phyloP scores from a whole-genome alignment of 2,113 vertebrate species.

The Perognathus longimembris region DNA sequence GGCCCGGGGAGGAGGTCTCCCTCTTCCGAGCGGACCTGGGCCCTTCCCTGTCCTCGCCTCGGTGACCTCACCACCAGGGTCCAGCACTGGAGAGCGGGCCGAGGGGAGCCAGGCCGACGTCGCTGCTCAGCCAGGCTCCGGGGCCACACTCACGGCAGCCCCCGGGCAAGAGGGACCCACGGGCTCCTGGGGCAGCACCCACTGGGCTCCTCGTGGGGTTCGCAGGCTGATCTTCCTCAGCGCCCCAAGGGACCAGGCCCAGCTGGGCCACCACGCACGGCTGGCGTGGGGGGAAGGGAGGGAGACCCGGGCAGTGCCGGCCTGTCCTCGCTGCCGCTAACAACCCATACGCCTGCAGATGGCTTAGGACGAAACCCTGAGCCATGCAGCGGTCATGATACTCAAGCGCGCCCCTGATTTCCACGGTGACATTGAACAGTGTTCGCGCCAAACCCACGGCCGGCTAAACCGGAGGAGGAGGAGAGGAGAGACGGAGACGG shows the following conservation, averaged over 20 bases:
- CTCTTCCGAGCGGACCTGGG: background rate
- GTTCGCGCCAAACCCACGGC: background rate
- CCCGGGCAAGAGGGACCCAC: background rate
- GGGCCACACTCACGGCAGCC: background rate
- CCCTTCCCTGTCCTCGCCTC: background rate
- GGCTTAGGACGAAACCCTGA: too few relatives aligned
- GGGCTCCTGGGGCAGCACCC: background rate
- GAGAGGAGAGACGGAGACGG: background rate
- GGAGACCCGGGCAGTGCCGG: background rate
- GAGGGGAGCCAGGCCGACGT: accelerated
- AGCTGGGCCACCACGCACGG: background rate
- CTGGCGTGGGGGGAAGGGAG: background rate
- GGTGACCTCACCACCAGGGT: background rate
- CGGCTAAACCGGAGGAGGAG: background rate
- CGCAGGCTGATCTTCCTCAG: background rate
- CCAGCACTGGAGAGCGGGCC: background rate
- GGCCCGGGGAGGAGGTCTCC: accelerated
- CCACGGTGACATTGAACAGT: background rate
- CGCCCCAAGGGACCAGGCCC: background rate
- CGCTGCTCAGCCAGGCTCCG: background rate
- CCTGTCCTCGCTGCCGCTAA: background rate
- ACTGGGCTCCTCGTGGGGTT: background rate
- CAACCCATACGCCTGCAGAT: too few relatives aligned
- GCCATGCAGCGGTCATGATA: background rate
- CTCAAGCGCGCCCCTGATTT: background rate